Base-by-base conservation (phyloP, 2,888 invertebrate genomes). In the Cinara cedri region DNA sequence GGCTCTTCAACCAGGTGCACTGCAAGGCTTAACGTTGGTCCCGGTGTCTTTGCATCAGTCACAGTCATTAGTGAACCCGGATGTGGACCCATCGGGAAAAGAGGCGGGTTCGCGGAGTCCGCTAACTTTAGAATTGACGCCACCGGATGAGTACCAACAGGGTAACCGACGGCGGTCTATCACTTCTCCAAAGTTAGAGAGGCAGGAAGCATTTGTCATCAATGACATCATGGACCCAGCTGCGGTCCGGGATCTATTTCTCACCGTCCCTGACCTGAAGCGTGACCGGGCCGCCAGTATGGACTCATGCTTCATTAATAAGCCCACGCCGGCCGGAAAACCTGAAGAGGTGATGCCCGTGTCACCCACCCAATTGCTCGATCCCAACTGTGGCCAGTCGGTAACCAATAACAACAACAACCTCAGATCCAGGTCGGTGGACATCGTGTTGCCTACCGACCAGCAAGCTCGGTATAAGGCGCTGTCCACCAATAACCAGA, bases 241-340 rank as follows among this genome's bases (percentile, higher is more conserved):
- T 9, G 74, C 89, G 68, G 91, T 93, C 10, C 89, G 91, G 81
- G 92, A 93, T 83, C 91, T 93, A 82, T 93, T 92, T 85, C 87
- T 93, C 63, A 90, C 93, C 81, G 95, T 95, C 81, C 95, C 95
- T 57, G 93, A 94, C 84, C 86, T 94, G 83, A 92, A 91, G 85
- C 89, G 94, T 42, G 94, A 94, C 85, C 90, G 95, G 21, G 95
- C 95, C 21, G 94, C 94, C 49, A 94, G 94, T 0, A 94, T 95
- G 1, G 95, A 95, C 85, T 94, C 94, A 21, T 93, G 93, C 85
- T 95, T 94, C 86, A 90, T 93, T 81, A 92, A 92, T 87, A 84
- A 84, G 74, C 89, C 92, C 72, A 89, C 91, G 34, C 91, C 92
- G 68, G 89, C 90, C 82, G 90, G 90, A 78, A 90, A 92, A 85